These are phyloP conservation scores for Ditylenchus dipsaci DNA, from an alignment of 1,140 invertebrate genomes.

Conservation along the genomic window DNA sequence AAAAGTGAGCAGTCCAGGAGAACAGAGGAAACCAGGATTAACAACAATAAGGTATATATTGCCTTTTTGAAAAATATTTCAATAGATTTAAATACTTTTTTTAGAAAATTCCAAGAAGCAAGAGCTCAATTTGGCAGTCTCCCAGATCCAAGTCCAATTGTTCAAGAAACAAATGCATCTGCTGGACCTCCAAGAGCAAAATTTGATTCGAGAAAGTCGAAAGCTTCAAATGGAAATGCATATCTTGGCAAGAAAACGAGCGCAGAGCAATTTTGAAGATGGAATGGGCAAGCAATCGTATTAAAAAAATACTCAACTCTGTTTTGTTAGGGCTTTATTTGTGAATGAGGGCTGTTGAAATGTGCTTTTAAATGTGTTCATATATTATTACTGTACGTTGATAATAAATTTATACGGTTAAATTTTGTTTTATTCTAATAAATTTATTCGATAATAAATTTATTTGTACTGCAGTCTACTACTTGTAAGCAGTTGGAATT, in stretches of 20 bases:
- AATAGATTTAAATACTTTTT: neutral
- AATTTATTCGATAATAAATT: too few relatives aligned
- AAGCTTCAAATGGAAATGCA: slow-evolving; percentile 30
- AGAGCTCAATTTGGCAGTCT: slow-evolving; percentile 7
- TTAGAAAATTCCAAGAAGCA: slow-evolving; percentile 7
- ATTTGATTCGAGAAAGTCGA: slow-evolving; percentile 1
- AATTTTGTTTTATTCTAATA: too few relatives aligned
- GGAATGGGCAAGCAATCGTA: too few relatives aligned
- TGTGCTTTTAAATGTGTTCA: too few relatives aligned
- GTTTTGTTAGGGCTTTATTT: too few relatives aligned
- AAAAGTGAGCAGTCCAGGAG: neutral
- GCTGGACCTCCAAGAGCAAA: slow-evolving; percentile 16
- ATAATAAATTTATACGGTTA: too few relatives aligned
- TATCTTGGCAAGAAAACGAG: slow-evolving; percentile 1
- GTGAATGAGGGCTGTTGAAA: too few relatives aligned
- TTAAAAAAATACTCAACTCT: too few relatives aligned
- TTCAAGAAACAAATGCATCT: slow-evolving; percentile 14
- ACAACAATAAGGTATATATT: neutral
- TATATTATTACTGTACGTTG: too few relatives aligned
- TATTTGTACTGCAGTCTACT: too few relatives aligned
- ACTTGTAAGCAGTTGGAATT: too few relatives aligned
- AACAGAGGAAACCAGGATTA: neutral
- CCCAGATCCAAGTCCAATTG: slow-evolving; percentile 8
- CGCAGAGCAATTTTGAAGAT: neutral
- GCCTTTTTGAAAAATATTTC: neutral